Evolutionary conservation across 2,888 invertebrate genomes (phyloP).

Genomic region (Thera obeliscata): DNA sequence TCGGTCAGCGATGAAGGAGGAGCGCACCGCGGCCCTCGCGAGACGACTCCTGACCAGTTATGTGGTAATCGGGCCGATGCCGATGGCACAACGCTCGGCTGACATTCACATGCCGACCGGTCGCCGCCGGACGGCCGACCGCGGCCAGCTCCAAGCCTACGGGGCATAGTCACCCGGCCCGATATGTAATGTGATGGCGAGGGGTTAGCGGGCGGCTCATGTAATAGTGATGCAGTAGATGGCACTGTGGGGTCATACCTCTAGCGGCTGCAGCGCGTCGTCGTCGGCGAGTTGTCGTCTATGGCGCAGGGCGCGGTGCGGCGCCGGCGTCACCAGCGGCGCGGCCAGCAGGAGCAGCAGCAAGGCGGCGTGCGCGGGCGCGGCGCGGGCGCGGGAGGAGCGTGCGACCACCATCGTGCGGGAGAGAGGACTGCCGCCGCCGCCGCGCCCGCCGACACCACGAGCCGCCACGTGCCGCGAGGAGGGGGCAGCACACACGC

Average conservation of each 20-base stretch:
- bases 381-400: conserved; percentile 49
- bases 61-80: conserved; percentile 15
- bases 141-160: too few species aligned
- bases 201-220: too few species aligned
- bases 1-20: background rate
- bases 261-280: conserved; percentile 72
- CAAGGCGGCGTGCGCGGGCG: conserved; percentile 41
- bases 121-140: too few species aligned
- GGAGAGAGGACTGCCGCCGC: conserved; percentile 41
- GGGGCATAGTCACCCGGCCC: too few species aligned
- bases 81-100: conserved; percentile 13
- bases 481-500: background rate
- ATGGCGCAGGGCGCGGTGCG: conserved; percentile 39
- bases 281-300: conserved; percentile 74
- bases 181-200: too few species aligned
- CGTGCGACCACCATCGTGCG: conserved; percentile 56
- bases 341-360: conserved; percentile 49
- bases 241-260: conserved; percentile 50
- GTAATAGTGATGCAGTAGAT: too few species aligned
- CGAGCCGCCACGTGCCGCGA: background rate
- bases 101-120: conserved; percentile 4
- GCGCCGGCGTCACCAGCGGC: conserved; percentile 50
- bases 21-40: too few species aligned
- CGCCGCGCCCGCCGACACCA: conserved; percentile 6
- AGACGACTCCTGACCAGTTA: conserved; percentile 3